Percentiles rank a stretch among this genome's conserved stretches.
These are phyloP conservation scores for Myotis planiceps DNA, from an alignment of 2,797 vertebrate genomes.

Conservation along the genomic window DNA sequence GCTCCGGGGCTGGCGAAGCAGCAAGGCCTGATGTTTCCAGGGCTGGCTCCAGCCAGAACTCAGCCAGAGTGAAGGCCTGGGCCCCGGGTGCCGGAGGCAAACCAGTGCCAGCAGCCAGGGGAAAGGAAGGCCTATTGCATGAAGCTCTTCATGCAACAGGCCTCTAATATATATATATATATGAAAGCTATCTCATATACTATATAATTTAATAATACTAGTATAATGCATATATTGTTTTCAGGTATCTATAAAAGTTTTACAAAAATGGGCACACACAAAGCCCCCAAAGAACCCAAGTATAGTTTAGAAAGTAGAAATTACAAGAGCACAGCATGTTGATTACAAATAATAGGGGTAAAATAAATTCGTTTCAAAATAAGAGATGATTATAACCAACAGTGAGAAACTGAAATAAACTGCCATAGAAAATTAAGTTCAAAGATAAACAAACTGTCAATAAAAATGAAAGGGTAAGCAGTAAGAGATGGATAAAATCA, in stretches of 20 bases:
- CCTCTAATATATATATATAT: not conserved
- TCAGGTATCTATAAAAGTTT: not conserved
- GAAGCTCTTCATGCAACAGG: no score
- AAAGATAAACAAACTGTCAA: not conserved
- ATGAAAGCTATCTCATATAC: not conserved
- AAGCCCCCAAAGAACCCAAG: not conserved
- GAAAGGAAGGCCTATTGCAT: no score
- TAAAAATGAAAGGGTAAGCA: not conserved
- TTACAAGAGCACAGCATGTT: not conserved
- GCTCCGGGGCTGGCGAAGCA: no score
- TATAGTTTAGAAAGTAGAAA: not conserved
- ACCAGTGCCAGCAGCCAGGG: no score
- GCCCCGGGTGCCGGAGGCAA: no score
- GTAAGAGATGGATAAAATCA: not conserved
- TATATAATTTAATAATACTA: constrained; percentile 7
- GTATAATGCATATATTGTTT: not conserved
- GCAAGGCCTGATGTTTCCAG: no score
- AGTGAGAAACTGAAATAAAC: not conserved
- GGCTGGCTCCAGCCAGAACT: no score
- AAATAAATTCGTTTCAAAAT: not conserved
- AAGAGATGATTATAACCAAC: not conserved
- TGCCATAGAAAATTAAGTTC: not conserved
- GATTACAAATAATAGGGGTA: not conserved
- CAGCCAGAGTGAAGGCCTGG: no score
- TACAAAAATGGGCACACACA: not conserved